phyloP scores from a whole-genome alignment of 2,888 invertebrate genomes.

The Mechanitis mazaeus region DNA sequence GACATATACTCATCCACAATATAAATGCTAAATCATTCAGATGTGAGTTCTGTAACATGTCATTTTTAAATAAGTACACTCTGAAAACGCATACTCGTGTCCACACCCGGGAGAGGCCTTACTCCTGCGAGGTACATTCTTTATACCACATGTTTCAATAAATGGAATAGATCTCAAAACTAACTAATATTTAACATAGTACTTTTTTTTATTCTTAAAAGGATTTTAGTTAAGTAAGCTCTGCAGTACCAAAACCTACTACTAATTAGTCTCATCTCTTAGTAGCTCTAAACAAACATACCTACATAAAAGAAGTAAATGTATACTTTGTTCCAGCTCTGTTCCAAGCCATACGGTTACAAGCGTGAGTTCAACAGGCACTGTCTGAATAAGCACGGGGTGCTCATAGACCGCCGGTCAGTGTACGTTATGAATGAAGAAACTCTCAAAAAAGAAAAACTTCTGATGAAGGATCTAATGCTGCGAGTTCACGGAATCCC shows the following conservation, averaged over 20 bases:
- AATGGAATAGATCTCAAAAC: no score
- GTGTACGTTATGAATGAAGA: conserved; percentile 56
- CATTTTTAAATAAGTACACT: conserved; percentile 37
- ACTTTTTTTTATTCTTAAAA: no score
- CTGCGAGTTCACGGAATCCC: conserved; percentile 40
- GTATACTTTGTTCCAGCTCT: conserved; percentile 45
- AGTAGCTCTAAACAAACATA: no score
- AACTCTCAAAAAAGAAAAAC: conserved; percentile 46
- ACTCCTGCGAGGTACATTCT: conserved; percentile 50
- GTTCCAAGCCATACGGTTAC: conserved; percentile 62
- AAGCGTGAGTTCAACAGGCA: conserved; percentile 61
- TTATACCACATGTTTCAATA: no score
- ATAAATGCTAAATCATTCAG: conserved; percentile 40
- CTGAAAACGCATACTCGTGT: conserved; percentile 52
- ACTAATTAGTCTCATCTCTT: no score
- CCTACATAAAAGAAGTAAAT: no score
- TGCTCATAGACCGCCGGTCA: conserved; percentile 49
- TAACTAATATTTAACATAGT: no score
- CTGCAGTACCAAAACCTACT: no score
- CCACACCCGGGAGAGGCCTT: conserved; percentile 60
- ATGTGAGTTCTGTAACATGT: conserved; percentile 52
- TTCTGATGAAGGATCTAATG: conserved; percentile 47
- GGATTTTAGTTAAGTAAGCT: no score
- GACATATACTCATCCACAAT: conserved; percentile 46
- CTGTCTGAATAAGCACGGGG: conserved; percentile 61